Evolutionary conservation across 35 echinoderm and acorn worm species (phyloP).

Genomic region (Apostichopus californicus): DNA sequence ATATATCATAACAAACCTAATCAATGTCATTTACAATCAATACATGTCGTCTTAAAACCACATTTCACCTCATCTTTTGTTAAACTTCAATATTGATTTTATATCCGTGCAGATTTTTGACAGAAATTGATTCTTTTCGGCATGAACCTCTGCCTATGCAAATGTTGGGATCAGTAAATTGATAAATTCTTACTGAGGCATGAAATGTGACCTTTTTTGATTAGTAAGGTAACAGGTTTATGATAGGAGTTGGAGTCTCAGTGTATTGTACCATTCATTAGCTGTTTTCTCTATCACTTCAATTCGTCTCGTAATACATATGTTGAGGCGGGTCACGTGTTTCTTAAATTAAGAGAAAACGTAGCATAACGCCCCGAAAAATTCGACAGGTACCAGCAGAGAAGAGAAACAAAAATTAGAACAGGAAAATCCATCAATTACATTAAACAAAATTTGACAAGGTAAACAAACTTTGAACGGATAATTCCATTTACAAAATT

Average conservation of each 20-base stretch:
- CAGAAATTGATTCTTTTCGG: background rate
- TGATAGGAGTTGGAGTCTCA: background rate
- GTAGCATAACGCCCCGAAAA: background rate
- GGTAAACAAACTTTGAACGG: slow-evolving; percentile 6
- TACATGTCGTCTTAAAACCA: background rate
- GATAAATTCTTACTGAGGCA: slow-evolving; percentile 3
- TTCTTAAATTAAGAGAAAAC: background rate
- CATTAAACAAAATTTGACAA: background rate
- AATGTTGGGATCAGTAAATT: background rate
- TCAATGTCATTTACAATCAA: background rate
- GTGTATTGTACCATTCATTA: background rate
- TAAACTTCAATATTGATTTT: background rate
- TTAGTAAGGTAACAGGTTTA: background rate
- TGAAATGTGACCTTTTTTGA: slow-evolving; percentile 12
- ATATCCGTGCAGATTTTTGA: slow-evolving; percentile 18
- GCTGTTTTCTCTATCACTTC: background rate
- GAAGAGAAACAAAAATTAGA: background rate
- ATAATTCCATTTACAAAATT: slow-evolving; percentile 33
- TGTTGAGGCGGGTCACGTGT: slow-evolving; percentile 26
- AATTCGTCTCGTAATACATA: background rate
- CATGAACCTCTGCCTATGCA: background rate
- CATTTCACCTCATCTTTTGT: background rate
- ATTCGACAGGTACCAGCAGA: slow-evolving; percentile 17
- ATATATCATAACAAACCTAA: background rate
- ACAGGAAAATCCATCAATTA: slow-evolving; percentile 10